These are phyloP conservation scores for Chaetodon auriga DNA, from an alignment of 2,113 vertebrate species.

Conservation along the genomic window DNA sequence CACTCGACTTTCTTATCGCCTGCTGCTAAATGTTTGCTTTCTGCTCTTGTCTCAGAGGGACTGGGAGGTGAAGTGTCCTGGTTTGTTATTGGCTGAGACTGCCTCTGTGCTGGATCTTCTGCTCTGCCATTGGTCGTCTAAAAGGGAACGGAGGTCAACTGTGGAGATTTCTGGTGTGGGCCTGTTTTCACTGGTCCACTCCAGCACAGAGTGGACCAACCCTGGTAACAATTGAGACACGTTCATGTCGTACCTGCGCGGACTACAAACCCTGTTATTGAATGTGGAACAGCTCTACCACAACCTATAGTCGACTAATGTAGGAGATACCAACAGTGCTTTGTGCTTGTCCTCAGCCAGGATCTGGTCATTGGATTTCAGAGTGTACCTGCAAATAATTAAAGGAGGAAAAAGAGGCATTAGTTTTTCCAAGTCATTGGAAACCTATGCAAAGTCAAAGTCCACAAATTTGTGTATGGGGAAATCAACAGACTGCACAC, in stretches of 20 bases:
- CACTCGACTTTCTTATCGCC: conserved; percentile 61
- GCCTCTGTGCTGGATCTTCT: conserved; percentile 33
- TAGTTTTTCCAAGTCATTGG: not conserved
- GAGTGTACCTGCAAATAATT: conserved; percentile 87
- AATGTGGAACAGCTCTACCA: not conserved
- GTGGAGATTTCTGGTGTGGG: conserved; percentile 45
- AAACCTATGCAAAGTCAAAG: not conserved
- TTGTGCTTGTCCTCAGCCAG: conserved; percentile 98
- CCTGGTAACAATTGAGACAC: not conserved
- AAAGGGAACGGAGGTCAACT: conserved; percentile 51
- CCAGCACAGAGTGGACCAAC: conserved; percentile 41
- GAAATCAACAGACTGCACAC: too few species aligned
- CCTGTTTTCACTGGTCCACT: conserved; percentile 68
- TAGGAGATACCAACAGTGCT: conserved; percentile 88
- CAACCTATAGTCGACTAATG: not conserved
- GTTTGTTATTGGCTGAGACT: conserved; percentile 67
- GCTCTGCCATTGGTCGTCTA: conserved; percentile 56
- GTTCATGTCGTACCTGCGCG: not conserved
- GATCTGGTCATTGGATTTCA: conserved; percentile 98
- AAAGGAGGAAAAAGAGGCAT: conserved; percentile 1
- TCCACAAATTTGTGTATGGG: not conserved
- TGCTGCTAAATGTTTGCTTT: conserved; percentile 76
- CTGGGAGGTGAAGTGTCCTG: conserved; percentile 72
- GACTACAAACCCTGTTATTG: not conserved
- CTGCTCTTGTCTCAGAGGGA: conserved; percentile 56